phyloP scores from a whole-genome alignment of 2,888 invertebrate genomes.

The Drosophila hamatofila region DNA sequence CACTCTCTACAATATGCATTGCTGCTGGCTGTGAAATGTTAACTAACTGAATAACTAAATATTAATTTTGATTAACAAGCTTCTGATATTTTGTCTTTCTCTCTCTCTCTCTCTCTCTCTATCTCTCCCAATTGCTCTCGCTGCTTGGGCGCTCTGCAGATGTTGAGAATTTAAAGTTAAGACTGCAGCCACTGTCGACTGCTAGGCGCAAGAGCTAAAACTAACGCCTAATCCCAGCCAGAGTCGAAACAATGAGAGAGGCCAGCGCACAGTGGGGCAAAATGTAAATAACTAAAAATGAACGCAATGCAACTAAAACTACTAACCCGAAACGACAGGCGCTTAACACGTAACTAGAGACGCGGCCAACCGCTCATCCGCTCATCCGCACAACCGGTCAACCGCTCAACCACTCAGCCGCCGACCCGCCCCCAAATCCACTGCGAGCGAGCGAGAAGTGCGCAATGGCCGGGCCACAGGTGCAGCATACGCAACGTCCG shows the following conservation, averaged over 20 bases:
- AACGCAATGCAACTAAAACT: conserved; percentile 52
- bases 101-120: conserved; percentile 30
- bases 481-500: conserved; percentile 85
- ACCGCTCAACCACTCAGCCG: neutral
- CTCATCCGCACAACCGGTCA: neutral
- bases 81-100: conserved; percentile 51
- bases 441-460: conserved; percentile 8
- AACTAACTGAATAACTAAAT: conserved; percentile 13
- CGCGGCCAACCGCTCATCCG: conserved; percentile 4
- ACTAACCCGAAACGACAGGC: conserved; percentile 43
- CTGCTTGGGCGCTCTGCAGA: conserved; percentile 32
- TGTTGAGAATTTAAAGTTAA: conserved; percentile 40
- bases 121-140: conserved; percentile 13
- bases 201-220: conserved; percentile 21
- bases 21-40: conserved; percentile 30
- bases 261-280: conserved; percentile 15
- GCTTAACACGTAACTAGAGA: conserved; percentile 41
- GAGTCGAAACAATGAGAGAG: conserved; percentile 17
- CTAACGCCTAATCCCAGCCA: conserved; percentile 29
- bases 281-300: conserved; percentile 39
- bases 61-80: conserved; percentile 32
- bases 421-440: neutral
- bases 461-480: conserved; percentile 84
- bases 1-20: conserved; percentile 20
- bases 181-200: conserved; percentile 27